Evolutionary conservation across 2,888 invertebrate species (phyloP).

Genomic region (Abrostola triplasia): DNA sequence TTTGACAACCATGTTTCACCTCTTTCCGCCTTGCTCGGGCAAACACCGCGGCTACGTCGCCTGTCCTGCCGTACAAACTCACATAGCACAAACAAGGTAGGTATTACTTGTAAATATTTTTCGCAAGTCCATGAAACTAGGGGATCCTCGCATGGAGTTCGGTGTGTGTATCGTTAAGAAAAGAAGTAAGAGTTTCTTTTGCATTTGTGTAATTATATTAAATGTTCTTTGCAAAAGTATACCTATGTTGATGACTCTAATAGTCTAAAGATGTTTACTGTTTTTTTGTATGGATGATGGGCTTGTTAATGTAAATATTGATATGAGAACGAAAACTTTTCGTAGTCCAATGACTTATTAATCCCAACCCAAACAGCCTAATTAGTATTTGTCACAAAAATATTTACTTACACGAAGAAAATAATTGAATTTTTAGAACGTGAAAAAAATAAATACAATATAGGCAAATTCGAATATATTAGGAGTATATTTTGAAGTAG

Average conservation of each 20-base stretch:
- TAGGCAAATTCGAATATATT: no score
- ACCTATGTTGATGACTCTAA: not conserved
- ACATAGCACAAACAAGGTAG: slow-evolving; percentile 18
- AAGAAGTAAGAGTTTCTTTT: not conserved
- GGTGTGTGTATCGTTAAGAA: not conserved
- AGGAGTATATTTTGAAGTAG: not conserved
- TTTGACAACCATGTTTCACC: slow-evolving; percentile 48
- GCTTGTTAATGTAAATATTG: no score
- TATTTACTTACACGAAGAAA: no score
- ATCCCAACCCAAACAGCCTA: no score
- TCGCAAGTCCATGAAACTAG: not conserved
- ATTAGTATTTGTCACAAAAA: no score
- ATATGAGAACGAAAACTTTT: no score
- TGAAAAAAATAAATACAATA: no score
- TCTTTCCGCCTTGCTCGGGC: slow-evolving; percentile 29
- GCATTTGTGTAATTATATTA: not conserved
- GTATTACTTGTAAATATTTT: slow-evolving; percentile 31
- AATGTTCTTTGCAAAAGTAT: not conserved
- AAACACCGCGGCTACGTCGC: slow-evolving; percentile 41
- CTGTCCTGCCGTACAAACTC: slow-evolving; percentile 5
- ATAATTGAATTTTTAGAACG: no score
- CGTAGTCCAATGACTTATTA: no score
- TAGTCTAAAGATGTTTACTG: not conserved
- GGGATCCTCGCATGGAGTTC: not conserved
- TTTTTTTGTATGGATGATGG: no score